phyloP scores from a whole-genome alignment of 2,113 vertebrate species.

The Malurus melanocephalus region DNA sequence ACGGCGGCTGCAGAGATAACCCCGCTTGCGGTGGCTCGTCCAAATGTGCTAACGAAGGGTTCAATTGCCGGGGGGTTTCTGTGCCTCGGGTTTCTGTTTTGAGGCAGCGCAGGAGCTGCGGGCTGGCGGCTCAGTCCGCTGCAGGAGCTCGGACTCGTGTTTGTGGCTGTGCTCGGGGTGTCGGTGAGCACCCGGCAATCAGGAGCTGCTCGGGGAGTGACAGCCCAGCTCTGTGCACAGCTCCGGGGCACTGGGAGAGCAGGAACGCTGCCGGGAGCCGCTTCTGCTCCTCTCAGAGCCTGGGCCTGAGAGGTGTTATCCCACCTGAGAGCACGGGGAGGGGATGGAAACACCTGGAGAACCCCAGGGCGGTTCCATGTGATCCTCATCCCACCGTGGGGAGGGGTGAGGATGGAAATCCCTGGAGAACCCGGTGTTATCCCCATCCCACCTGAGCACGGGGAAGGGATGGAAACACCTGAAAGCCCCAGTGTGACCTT shows the following conservation, averaged over 20 bases:
- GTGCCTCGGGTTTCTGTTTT: too few relatives aligned
- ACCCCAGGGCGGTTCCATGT: too few relatives aligned
- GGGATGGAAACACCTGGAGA: too few relatives aligned
- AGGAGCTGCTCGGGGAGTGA: neutral
- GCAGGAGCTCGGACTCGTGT: neutral
- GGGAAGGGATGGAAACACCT: too few relatives aligned
- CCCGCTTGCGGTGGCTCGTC: neutral
- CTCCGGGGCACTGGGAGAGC: neutral
- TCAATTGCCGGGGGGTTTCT: neutral
- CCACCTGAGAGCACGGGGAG: too few relatives aligned
- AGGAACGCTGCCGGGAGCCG: neutral
- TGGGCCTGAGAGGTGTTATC: neutral
- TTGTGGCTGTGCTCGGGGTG: neutral
- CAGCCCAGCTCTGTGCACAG: neutral
- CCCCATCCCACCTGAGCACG: too few relatives aligned
- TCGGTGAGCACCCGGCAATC: neutral
- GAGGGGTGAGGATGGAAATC: too few relatives aligned
- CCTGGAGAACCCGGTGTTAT: too few relatives aligned
- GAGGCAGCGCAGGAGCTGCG: constrained; percentile 7
- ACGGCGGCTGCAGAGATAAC: neutral
- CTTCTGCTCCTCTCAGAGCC: neutral
- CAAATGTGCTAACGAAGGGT: constrained; percentile 44
- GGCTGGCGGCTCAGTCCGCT: neutral
- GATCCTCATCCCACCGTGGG: too few relatives aligned
- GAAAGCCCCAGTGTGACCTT: too few relatives aligned